Base-by-base conservation (phyloP, 2,113 vertebrate species). In the Helogale parvula region DNA sequence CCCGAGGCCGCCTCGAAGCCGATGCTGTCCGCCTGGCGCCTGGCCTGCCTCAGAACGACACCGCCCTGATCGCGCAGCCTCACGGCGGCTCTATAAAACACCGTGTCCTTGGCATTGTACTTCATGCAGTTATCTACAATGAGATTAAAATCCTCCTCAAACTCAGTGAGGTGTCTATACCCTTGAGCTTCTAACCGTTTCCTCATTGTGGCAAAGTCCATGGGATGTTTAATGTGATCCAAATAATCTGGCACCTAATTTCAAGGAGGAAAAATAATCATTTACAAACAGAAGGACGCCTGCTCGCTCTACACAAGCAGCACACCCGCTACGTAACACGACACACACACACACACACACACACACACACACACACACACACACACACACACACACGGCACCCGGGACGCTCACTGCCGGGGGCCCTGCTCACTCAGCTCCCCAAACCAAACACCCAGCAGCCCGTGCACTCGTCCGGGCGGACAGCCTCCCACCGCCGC, bases 151-250 rank as follows among this genome's bases (percentile, higher is more conserved):
- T 99, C 99, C 2, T 98, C 99, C 98, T 99, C 99, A 95, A 99
- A 99, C 95, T 99, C 99, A 45, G 99, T 98, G 80, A 99, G 98
- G 97, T 99, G 99, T 97, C 94, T 98, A 98, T 99, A 99, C 96
- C 98, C 98, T 98, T 99, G 99, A 14, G 98, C 98, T 50, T 99
- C 99, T 54, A 99, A 98, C 76, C 99, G 99, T 98, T 99, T 99
- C 86, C 99, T 98, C 99, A 99, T 99, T 81, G 99, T 99, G 97
- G 99, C 99, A 98, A 99, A 99, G 98, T 99, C 99, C 99, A 99
- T 99, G 5, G 99, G 99, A 83, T 98, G 98, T 97, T 99, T 99
- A 96, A 99, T 99, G 97, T 99, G 99, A 98, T 99, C 99, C 95
- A 99, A 98, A 98, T 99, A 99, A 97, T 99, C 99, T 2, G 99